Base-by-base conservation (phyloP, 2,888 invertebrate genomes). In the Lymantria dispar region DNA sequence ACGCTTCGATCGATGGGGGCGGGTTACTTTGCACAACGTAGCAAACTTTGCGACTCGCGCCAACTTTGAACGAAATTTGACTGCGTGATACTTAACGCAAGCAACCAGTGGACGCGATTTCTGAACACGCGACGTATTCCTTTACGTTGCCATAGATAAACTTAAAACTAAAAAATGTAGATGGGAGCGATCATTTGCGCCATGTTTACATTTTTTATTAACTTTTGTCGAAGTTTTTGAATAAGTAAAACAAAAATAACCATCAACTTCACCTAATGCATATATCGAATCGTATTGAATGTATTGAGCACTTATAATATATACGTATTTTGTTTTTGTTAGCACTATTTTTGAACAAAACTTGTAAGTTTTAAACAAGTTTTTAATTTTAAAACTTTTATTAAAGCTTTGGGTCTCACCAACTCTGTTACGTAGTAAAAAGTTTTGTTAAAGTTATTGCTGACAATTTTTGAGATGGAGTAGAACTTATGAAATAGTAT, bases 21-120 rank as follows among this genome's bases (percentile, higher is more conserved):
- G 77, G 63, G 69, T 64, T 12, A 64, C 68, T 66, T 58, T 58
- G 68, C 74, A 74, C 70, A 73, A 75, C 75, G 74, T 73, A 74
- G 72, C 78, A 76, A 86, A 87, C 80, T 85, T 87, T 83, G 62
- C 76, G 71, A 76, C 73, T 52, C 58, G 64, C 74, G 78, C 74
- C 81, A 83, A 86, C 80, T 86, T 85, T 66, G 75, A 74, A 70
- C 78, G 74, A 78, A 78, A 81, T 83, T 84, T 83, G 76, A 74
- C 69, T 70, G 72, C 72, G 64, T 72, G 68, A 58, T 57, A 53
- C 62, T 60, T 29, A 68, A 73, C 61, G 71, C 78, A 80, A 80
- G 78, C 88, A 87, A 85, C 88, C 85, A 78, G 87, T 87, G 84
- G 85, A 80, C 66, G 57, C 55, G 60, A 56, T 54, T 58, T 60